These are phyloP conservation scores for Macheiramphus alcinus DNA, from an alignment of 2,113 vertebrate species.

Conservation along the genomic window DNA sequence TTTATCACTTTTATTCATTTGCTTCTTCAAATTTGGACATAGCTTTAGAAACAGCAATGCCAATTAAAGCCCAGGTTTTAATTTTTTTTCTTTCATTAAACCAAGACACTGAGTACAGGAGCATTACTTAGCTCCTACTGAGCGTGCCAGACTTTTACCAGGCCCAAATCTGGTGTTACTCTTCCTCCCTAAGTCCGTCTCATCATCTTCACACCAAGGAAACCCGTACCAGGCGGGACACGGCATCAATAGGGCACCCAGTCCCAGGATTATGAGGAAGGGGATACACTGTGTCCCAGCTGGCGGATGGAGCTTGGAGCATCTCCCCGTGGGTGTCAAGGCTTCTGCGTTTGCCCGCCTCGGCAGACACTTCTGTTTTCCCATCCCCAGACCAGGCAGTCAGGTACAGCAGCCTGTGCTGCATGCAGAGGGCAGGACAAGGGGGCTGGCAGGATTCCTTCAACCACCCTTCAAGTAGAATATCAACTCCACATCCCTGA, in stretches of 20 bases:
- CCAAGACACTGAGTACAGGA: not conserved
- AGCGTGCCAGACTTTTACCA: not conserved
- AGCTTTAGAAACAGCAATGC: not conserved
- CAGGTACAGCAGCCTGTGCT: accelerated
- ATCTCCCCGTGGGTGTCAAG: no score
- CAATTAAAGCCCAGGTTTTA: not conserved
- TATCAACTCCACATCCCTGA: accelerated
- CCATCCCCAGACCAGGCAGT: not conserved
- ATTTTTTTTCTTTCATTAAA: not conserved
- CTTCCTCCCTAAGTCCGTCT: not conserved
- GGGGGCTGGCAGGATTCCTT: not conserved
- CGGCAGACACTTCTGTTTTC: no score
- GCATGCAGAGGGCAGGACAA: not conserved
- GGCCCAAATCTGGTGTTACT: accelerated
- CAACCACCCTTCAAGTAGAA: not conserved
- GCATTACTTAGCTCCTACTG: not conserved
- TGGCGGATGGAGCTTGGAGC: accelerated
- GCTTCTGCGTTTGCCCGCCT: no score
- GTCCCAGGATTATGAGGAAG: no score
- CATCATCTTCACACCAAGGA: not conserved
- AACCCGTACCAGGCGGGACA: not conserved
- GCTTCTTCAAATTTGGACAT: not conserved
- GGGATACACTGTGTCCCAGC: accelerated
- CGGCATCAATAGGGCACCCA: not conserved
- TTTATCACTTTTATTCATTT: not conserved